phyloP scores from a whole-genome alignment of 2,797 vertebrate species.

The Aulostomus chinensis region DNA sequence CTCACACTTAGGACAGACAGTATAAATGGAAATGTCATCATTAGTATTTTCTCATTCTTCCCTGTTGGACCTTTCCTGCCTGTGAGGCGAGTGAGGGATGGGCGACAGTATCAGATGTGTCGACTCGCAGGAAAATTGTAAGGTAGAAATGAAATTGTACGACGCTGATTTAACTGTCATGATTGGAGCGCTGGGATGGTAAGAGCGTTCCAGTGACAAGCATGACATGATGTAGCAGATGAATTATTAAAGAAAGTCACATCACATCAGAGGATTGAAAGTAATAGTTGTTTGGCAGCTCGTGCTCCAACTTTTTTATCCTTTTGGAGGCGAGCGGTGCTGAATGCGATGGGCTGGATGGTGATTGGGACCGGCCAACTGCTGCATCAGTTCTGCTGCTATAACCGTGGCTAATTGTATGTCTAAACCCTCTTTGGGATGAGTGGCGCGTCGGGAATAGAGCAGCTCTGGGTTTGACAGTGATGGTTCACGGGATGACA shows the following conservation, averaged over 20 bases:
- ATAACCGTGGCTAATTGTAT: conserved; percentile 71
- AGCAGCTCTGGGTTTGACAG: conserved; percentile 64
- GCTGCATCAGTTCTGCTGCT: conserved; percentile 23
- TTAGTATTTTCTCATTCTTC: conserved; percentile 46
- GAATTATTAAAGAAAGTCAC: conserved; percentile 53
- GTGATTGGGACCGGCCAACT: not conserved
- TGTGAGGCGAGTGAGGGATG: conserved; percentile 18
- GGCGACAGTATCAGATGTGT: conserved; percentile 24
- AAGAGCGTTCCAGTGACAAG: conserved; percentile 51
- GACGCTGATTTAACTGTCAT: conserved; percentile 50
- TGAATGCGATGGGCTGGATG: no score
- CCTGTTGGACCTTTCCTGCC: conserved; percentile 31
- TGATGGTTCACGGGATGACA: conserved; percentile 73
- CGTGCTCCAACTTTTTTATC: conserved; percentile 44
- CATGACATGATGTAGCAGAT: conserved; percentile 57
- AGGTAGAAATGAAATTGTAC: conserved; percentile 19
- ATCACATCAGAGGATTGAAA: conserved; percentile 46
- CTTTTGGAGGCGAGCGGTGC: no score
- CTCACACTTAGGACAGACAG: conserved; percentile 50
- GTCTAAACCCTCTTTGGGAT: conserved; percentile 67
- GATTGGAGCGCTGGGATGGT: conserved; percentile 44
- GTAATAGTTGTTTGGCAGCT: conserved; percentile 37
- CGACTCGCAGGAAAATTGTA: not conserved
- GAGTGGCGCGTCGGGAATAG: conserved; percentile 58
- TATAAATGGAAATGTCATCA: conserved; percentile 59